These are phyloP conservation scores for Brachystomella parvula DNA, from an alignment of 1,140 invertebrate species.

Conservation along the genomic window DNA sequence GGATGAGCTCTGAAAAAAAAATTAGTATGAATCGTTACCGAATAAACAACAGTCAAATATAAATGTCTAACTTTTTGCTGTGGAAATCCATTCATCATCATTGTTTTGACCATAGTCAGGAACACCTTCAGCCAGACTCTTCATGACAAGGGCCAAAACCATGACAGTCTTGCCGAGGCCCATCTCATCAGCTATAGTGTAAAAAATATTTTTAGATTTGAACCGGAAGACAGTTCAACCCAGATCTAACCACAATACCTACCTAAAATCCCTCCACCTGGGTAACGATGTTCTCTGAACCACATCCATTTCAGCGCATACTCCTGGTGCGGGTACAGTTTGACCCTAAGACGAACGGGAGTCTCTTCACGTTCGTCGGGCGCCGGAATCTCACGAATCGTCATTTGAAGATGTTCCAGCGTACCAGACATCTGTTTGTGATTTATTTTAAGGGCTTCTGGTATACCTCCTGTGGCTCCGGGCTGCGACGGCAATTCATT, in stretches of 20 bases:
- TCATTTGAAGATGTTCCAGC: not conserved
- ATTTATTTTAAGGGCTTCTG: not conserved
- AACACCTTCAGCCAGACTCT: conserved; percentile 21
- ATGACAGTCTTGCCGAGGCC: conserved; percentile 87
- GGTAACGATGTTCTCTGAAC: conserved; percentile 78
- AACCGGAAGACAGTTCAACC: not conserved
- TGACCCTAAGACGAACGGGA: conserved; percentile 56
- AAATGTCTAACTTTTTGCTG: conserved; percentile 38
- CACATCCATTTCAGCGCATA: conserved; percentile 77
- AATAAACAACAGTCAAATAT: conserved; percentile 9
- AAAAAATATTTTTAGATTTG: not conserved
- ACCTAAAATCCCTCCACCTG: conserved; percentile 67
- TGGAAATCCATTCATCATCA: conserved; percentile 38
- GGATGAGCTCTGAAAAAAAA: conserved; percentile 21
- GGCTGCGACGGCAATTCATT: not conserved
- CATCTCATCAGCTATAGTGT: conserved; percentile 81
- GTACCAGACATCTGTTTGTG: not conserved
- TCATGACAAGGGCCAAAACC: conserved; percentile 72
- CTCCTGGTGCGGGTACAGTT: conserved; percentile 77
- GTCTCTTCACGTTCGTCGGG: conserved; percentile 49
- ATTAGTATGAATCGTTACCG: conserved; percentile 11
- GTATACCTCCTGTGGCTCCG: not conserved
- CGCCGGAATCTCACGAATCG: not conserved
- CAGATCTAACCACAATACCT: conserved; percentile 15
- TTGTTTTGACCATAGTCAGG: conserved; percentile 38